Base-by-base conservation (phyloP, 2,888 invertebrate genomes). In the Dynastes maya region DNA sequence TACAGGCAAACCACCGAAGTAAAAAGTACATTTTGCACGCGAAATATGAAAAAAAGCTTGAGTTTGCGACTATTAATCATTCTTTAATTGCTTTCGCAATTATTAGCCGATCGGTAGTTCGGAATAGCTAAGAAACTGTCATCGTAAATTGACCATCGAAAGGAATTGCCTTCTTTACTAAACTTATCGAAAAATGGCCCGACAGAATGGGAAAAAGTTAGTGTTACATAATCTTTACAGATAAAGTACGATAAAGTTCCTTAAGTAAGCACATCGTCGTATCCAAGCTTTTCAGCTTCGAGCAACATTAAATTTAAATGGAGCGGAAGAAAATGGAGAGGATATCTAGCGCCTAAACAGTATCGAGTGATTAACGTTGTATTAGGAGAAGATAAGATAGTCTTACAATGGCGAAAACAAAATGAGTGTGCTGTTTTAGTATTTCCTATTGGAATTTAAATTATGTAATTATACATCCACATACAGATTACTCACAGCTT, bases 241-340 rank as follows among this genome's bases (percentile, higher is more conserved):
- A 74, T 63, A 74, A 74, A 72, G 63, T 74, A 74, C 61, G 61
- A 61, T 61, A 74, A 58, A 45, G 72, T 27, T 27, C 49, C 22
- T 74, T 61, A 45, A 72, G 58, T 72, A 72, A 72, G 61, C 71
- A 55, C 40, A 13, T 58, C 40, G 22, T 72, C 45, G 61, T 74
- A 63, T 22, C 72, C 61, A 27, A 74, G 45, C 61, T 61, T 74
- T 29, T 11, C 61, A 29, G 8, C 61, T 61, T 58, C 45, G 58
- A 58, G 58, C 27, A 67, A 68, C 78, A 63, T 78, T 77, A 79
- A 77, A 78, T 80, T 80, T 80, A 81, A 82, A 82, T 80, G 81
- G 78, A 64, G 40, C 68, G 80, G 78, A 83, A 82, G 82, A 80
- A 22, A 83, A 80, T 81, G 78, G 79, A 81, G 79, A 80, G 81